A percentile compares a stretch with the other conserved stretches of the same genome.
Conservation (phyloP, 2,888 invertebrate species). For the Tigriopus californicus region DNA sequence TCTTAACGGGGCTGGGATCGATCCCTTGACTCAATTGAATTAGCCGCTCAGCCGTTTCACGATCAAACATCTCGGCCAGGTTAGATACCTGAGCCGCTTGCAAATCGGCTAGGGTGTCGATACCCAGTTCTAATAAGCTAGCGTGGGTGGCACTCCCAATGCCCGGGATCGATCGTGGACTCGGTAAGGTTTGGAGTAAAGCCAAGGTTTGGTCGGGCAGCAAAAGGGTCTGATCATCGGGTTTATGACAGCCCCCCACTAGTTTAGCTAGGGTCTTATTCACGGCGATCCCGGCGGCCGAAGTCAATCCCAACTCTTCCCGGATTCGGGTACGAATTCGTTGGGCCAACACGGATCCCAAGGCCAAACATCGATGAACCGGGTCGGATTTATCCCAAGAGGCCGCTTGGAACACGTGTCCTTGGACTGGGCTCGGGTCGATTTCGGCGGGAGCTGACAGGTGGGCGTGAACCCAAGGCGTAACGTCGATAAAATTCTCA, state of each 20-base stretch:
- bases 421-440: background rate
- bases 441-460: background rate
- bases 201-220: slow-evolving; percentile 45
- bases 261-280: slow-evolving; percentile 68
- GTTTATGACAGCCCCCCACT: slow-evolving; percentile 42
- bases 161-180: slow-evolving; percentile 47
- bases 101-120: slow-evolving; percentile 45
- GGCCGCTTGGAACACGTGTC: slow-evolving; percentile 24
- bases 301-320: slow-evolving; percentile 49
- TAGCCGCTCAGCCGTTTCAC: background rate
- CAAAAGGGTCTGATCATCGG: slow-evolving; percentile 60
- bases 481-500: slow-evolving; percentile 65
- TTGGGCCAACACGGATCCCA: slow-evolving; percentile 52
- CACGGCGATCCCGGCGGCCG: slow-evolving; percentile 62
- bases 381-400: slow-evolving; percentile 39
- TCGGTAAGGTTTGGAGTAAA: slow-evolving; percentile 43
- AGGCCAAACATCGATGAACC: slow-evolving; percentile 44
- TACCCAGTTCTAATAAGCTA: slow-evolving; percentile 42
- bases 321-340: slow-evolving; percentile 51
- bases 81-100: slow-evolving; percentile 21
- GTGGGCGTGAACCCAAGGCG: slow-evolving; percentile 35
- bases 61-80: slow-evolving; percentile 31
- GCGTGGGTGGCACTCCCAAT: slow-evolving; percentile 51
- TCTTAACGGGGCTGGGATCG: slow-evolving; percentile 49
- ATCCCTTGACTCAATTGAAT: background rate